phyloP scores from a whole-genome alignment of 2,797 vertebrate genomes.

The Phoebastria nigripes region DNA sequence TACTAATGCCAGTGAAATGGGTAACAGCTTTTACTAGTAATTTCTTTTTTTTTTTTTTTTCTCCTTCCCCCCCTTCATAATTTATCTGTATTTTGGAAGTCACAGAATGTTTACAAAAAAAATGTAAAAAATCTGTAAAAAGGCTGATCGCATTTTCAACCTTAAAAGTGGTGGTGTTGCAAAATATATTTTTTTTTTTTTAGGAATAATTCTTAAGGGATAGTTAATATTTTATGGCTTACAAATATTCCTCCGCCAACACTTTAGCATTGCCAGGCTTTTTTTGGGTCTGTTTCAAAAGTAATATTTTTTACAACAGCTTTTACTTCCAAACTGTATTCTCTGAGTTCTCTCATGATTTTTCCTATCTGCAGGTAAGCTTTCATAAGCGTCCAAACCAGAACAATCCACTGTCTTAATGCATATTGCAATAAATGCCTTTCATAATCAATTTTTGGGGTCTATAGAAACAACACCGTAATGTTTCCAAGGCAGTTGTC shows the following conservation, averaged over 20 bases:
- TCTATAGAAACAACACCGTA: background rate
- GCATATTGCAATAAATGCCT: background rate
- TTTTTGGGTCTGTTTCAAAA: background rate
- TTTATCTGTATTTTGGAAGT: background rate
- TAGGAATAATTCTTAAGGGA: background rate
- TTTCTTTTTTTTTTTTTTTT: background rate
- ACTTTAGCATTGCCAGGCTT: background rate
- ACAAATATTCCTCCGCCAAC: background rate
- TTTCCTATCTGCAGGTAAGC: background rate
- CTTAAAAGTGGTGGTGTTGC: background rate
- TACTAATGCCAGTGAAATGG: background rate
- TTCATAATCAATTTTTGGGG: background rate
- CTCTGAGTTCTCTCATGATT: background rate
- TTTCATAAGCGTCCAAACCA: background rate
- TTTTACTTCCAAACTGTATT: background rate
- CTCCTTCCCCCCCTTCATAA: too few relatives aligned
- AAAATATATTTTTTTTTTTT: background rate
- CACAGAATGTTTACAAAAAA: background rate
- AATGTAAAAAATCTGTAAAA: background rate
- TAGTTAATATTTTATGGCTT: background rate
- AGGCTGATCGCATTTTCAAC: background rate
- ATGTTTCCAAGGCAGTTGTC: background rate
- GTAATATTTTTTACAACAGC: background rate
- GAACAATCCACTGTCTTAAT: background rate
- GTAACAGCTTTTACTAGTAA: background rate